Base-by-base conservation (phyloP, 1,140 invertebrate species). In the Lasioglossum baleicum region DNA sequence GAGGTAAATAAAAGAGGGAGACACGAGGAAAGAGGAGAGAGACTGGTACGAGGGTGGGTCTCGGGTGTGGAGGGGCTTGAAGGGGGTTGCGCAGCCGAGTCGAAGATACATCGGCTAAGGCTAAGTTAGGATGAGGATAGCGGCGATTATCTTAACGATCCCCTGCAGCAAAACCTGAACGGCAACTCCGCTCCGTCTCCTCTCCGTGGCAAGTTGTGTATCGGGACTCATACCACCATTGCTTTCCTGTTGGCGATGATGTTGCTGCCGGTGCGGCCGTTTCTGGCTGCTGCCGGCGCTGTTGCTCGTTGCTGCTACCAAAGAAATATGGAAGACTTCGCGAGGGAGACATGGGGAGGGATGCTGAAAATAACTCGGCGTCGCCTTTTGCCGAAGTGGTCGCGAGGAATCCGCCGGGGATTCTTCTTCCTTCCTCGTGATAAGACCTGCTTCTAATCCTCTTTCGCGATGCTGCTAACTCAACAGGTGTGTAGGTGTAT, bases 131-230 rank as follows among this genome's bases (percentile, higher is more conserved):
- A 91, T 88, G 90, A 91, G 90, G 91, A 92, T 92, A 92, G 90
- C 88, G 83, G 87, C 90, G 90, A 92, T 92, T 92, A 92, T 92
- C 90, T 92, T 92, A 92, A 92, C 92, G 92, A 92, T 92, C 89
- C 89, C 92, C 88, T 90, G 88, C 82, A 89, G 91, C 89, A 92
- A 92, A 93, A 93, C 92, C 90, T 91, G 92, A 92, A 90, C 91
- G 87, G 90, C 90, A 92, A 92, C 90, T 90, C 90, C 89, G 88
- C 87, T 83, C 83, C 75, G 71, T 26, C 72, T 56, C 58, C 72
- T 63, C 72, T 44, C 68, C 77, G 26, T 48, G 35, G 67, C 40
- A 11, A 73, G 76, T 40, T 65, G 51, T 65, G 51, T 51, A 65
- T 66, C 35, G 61, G 44, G 69, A 65, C 48, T 71, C 48, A 17